Evolutionary conservation across 2,797 vertebrate genomes (phyloP).

Genomic region (Falco biarmicus): DNA sequence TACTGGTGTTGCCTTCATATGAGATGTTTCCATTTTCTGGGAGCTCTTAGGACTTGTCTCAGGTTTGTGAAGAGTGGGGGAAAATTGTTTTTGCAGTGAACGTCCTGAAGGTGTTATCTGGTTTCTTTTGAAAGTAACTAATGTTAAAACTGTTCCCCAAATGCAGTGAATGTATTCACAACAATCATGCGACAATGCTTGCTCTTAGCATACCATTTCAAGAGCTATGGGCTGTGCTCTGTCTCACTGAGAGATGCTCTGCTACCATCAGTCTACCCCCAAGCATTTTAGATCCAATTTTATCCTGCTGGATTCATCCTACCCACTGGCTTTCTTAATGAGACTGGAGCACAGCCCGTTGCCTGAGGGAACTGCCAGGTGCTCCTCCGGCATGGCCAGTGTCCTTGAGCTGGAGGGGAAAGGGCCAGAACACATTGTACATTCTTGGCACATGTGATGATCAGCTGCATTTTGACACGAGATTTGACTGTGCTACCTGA

Average conservation of each 20-base stretch:
- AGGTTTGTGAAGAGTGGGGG: background rate
- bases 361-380: slow-evolving; percentile 43
- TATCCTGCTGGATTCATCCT: background rate
- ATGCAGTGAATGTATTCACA: background rate
- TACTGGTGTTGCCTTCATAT: background rate
- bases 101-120: background rate
- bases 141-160: background rate
- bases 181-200: fast-evolving
- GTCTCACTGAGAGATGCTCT: background rate
- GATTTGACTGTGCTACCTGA: background rate
- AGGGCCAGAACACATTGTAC: background rate
- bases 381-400: background rate
- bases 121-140: background rate
- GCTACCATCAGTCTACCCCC: background rate
- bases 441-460: background rate
- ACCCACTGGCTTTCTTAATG: slow-evolving; percentile 24
- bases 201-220: background rate
- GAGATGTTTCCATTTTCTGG: background rate
- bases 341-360: slow-evolving; percentile 3
- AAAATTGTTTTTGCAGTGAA: background rate
- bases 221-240: background rate
- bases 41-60: background rate
- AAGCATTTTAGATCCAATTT: background rate
- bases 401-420: slow-evolving; percentile 11
- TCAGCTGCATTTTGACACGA: background rate